phyloP scores from a whole-genome alignment of 2,797 vertebrate genomes.

The Odontamblyopus rebecca region DNA sequence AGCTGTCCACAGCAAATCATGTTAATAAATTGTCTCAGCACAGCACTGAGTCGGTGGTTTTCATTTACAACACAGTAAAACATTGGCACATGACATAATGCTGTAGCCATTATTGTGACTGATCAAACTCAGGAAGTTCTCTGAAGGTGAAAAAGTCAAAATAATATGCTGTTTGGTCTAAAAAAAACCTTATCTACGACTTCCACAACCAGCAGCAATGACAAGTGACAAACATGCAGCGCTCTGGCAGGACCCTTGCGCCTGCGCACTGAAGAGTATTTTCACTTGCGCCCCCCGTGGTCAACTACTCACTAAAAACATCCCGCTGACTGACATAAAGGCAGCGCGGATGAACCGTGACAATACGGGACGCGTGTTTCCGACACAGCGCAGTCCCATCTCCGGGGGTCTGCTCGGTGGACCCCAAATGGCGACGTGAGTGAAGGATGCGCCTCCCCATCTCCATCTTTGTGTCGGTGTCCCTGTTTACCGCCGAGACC shows the following conservation, averaged over 20 bases:
- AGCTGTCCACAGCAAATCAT: constrained; percentile 23
- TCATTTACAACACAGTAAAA: background rate
- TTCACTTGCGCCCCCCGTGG: constrained; percentile 56
- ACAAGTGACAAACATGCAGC: background rate
- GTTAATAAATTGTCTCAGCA: constrained; percentile 42
- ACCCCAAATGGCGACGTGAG: constrained; percentile 69
- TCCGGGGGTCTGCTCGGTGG: constrained; percentile 19
- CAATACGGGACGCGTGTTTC: constrained; percentile 7
- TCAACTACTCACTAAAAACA: constrained; percentile 22
- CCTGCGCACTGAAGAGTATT: background rate
- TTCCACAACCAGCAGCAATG: background rate
- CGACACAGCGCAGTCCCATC: constrained; percentile 9
- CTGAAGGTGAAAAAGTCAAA: background rate
- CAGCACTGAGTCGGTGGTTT: background rate
- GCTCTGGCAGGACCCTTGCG: background rate
- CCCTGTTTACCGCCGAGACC: constrained; percentile 91
- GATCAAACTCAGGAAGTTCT: background rate
- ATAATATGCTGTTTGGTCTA: background rate
- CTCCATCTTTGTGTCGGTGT: constrained; percentile 91
- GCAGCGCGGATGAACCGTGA: constrained; percentile 25
- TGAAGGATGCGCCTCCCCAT: constrained; percentile 91
- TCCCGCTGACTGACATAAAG: constrained; percentile 23
- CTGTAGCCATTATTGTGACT: background rate
- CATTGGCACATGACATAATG: background rate
- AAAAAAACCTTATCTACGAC: background rate